phyloP scores from a whole-genome alignment of 2,888 invertebrate genomes.

The Drosophila neonasuta region DNA sequence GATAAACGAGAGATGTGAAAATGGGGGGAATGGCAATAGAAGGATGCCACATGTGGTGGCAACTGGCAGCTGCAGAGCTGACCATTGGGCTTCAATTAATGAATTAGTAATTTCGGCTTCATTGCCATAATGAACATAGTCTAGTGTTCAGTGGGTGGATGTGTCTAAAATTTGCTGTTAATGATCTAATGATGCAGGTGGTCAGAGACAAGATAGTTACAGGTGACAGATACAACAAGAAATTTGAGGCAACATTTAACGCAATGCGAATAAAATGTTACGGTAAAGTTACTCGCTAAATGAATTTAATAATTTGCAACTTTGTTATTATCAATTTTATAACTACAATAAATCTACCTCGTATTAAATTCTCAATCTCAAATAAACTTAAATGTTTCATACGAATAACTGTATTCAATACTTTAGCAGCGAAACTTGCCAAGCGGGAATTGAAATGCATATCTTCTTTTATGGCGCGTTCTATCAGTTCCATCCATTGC shows the following conservation, averaged over 20 bases:
- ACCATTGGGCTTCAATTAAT: conserved; percentile 70
- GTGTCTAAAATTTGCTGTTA: conserved; percentile 19
- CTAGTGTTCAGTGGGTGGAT: conserved; percentile 5
- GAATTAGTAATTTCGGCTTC: conserved; percentile 73
- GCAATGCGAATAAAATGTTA: too few relatives aligned
- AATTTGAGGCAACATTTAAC: background rate
- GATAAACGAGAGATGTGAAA: too few relatives aligned
- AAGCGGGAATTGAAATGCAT: conserved; percentile 3
- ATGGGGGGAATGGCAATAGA: background rate
- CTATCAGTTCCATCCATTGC: conserved; percentile 5
- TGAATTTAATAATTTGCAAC: background rate
- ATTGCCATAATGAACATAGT: conserved; percentile 63
- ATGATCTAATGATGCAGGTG: conserved; percentile 36
- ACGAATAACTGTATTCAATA: background rate
- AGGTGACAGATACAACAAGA: background rate
- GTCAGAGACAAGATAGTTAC: background rate
- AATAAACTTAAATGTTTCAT: conserved; percentile 2
- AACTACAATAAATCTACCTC: background rate
- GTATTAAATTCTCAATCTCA: background rate
- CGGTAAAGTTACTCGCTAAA: background rate
- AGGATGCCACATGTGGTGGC: conserved; percentile 28
- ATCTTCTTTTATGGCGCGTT: conserved; percentile 10
- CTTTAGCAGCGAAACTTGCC: background rate
- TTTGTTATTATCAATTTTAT: background rate
- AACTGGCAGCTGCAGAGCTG: conserved; percentile 31